phyloP scores from a whole-genome alignment of 2,888 invertebrate genomes.

The Metacarcinus magister region DNA sequence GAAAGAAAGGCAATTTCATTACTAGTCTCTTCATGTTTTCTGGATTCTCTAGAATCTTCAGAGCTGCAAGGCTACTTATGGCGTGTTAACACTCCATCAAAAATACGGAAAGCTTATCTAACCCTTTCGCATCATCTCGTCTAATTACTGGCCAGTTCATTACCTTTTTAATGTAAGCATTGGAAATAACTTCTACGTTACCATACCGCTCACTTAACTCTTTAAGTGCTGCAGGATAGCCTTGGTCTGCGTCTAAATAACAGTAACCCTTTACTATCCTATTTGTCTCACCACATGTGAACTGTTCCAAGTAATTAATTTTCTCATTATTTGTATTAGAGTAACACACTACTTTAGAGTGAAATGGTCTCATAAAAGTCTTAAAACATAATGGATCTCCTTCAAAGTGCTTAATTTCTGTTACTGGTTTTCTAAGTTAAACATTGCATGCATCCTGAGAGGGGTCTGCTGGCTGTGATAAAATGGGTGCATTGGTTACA shows the following conservation, averaged over 20 bases:
- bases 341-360: background rate
- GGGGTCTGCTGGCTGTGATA: too few relatives aligned
- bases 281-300: background rate
- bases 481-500: background rate
- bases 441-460: background rate
- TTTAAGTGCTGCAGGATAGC: constrained; percentile 6
- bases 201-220: background rate
- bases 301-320: constrained; percentile 34
- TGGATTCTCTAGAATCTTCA: too few relatives aligned
- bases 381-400: constrained; percentile 23
- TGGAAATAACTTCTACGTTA: background rate
- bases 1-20: too few relatives aligned
- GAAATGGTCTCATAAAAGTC: constrained; percentile 33
- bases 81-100: too few relatives aligned
- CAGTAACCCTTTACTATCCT: background rate
- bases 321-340: constrained; percentile 19
- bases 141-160: too few relatives aligned
- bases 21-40: too few relatives aligned
- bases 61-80: too few relatives aligned
- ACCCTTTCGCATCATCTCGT: too few relatives aligned
- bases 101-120: too few relatives aligned
- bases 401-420: background rate
- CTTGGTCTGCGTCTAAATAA: constrained; percentile 38
- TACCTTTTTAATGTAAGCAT: too few relatives aligned
- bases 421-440: background rate